Base-by-base conservation (phyloP, 2,888 invertebrate species). In the Conops quadrifasciatus region DNA sequence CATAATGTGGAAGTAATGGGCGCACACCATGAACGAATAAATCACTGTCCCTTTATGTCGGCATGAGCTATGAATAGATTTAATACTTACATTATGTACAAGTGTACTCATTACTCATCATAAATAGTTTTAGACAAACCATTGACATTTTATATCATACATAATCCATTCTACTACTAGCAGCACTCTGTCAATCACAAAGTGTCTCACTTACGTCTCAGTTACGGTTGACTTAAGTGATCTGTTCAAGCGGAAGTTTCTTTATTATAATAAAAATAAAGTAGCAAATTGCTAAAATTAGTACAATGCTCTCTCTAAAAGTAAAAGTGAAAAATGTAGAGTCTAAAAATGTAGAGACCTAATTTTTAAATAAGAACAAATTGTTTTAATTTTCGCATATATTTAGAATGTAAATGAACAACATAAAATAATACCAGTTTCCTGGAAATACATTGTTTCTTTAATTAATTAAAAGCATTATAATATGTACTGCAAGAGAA, bases 361-460 rank as follows among this genome's bases (percentile, higher is more conserved):
- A 36, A 36, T 36, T 36, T 36, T 36, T 36, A 36, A 36, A 36
- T 36, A 49, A 5, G 15, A 49, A 49, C 19, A 19, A 49, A 15
- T 49, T 15, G 49, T 49, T 49, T 49, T 49, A 49, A 56, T 13
- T 21, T n/a, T 4, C 49, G 49, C 49, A 49, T 19, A 49, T 19
- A 16, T 19, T n/a, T n/a, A 0, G 49, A 49, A 1, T 56, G 19
- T 21, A 56, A 56, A 56, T 56, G 9, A 56, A 1, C 15, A 21
- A 21, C 53, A 56, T 56, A 56, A 49, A 49, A 56, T 49, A 11
- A 49, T 21, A 56, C 36, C 19, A 36, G 43, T 43, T 62, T 16
- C 11, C 62, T 43, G 62, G 62, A 62, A 62, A 45, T 45, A 45
- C 62, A 62, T 45, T 43, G 62, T 62, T 62, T 21, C 19, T 45